Percentiles rank a stretch among this genome's conserved stretches.
Evolutionary conservation across 2,797 vertebrate genomes (phyloP).

Genomic region (Typhlichthys eigenmanni): DNA sequence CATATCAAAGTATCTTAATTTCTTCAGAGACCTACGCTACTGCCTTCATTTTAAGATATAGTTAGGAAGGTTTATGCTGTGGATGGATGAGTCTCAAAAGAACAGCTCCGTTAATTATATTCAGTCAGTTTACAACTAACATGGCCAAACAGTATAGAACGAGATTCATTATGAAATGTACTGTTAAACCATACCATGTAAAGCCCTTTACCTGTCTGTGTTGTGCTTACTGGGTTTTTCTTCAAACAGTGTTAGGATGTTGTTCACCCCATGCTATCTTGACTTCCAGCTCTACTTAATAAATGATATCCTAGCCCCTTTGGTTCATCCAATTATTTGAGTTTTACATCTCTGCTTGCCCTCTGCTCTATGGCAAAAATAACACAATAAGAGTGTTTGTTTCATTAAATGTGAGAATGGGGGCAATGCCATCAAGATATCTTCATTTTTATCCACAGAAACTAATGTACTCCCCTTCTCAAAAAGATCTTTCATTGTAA

Average conservation of each 20-base stretch:
- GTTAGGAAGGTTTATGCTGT: background rate
- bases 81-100: background rate
- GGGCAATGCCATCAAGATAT: constrained; percentile 20
- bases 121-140: constrained; percentile 1
- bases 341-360: constrained; percentile 16
- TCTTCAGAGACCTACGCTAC: too few species aligned
- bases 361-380: constrained; percentile 37
- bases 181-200: background rate
- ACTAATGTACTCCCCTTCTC: constrained; percentile 20
- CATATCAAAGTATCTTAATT: too few species aligned
- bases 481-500: constrained; percentile 10
- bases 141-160: background rate
- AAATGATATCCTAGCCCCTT: background rate
- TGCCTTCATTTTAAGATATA: too few species aligned
- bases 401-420: constrained; percentile 37
- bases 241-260: constrained; percentile 63
- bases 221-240: constrained; percentile 41
- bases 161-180: background rate
- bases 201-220: constrained; percentile 31
- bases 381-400: constrained; percentile 39
- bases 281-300: constrained; percentile 34
- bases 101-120: constrained; percentile 1
- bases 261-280: constrained; percentile 59
- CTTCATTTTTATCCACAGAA: constrained; percentile 4
- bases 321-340: constrained; percentile 36